A percentile compares a stretch with the other conserved stretches of the same genome.
Evolutionary conservation across 23 tunicate species (phyloP).

Genomic region (Diplosoma virens): DNA sequence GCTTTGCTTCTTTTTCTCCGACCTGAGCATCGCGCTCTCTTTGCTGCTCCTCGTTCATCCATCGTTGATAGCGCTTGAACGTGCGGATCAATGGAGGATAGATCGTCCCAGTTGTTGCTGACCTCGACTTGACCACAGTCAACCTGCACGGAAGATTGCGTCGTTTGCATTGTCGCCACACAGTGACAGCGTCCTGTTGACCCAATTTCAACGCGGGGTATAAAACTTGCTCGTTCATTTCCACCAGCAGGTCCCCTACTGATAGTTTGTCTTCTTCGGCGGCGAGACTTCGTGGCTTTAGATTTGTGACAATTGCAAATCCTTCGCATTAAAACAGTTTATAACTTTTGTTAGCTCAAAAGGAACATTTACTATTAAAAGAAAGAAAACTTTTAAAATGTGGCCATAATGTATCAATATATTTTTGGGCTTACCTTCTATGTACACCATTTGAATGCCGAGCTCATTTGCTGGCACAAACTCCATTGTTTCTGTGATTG

Average conservation of each 20-base stretch:
- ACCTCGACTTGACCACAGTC: slow-evolving; percentile 63
- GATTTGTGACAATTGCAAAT: slow-evolving; percentile 47
- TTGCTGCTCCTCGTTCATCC: slow-evolving; percentile 62
- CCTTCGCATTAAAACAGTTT: slow-evolving; percentile 34
- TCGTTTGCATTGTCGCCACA: slow-evolving; percentile 68
- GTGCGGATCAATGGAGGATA: slow-evolving; percentile 49
- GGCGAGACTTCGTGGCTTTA: slow-evolving; percentile 69
- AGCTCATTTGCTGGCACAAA: slow-evolving; percentile 77
- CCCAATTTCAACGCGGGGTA: slow-evolving; percentile 61
- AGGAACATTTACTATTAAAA: background rate
- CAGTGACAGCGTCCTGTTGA: slow-evolving; percentile 45
- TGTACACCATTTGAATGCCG: slow-evolving; percentile 66
- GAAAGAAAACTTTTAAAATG: background rate
- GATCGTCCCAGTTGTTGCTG: slow-evolving; percentile 50
- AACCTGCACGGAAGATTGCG: slow-evolving; percentile 57
- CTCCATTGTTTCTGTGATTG: slow-evolving; percentile 46
- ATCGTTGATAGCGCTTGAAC: slow-evolving; percentile 40
- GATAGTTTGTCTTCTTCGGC: slow-evolving; percentile 43
- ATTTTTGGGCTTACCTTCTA: slow-evolving; percentile 46
- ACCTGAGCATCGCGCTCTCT: slow-evolving; percentile 46
- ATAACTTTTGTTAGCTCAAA: no score
- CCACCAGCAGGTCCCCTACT: slow-evolving; percentile 76
- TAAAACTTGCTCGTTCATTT: slow-evolving; percentile 58
- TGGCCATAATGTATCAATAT: no score
- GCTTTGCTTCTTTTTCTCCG: slow-evolving; percentile 24